Base-by-base conservation (phyloP, 2,797 vertebrate genomes). In the Meriones psammophilus region DNA sequence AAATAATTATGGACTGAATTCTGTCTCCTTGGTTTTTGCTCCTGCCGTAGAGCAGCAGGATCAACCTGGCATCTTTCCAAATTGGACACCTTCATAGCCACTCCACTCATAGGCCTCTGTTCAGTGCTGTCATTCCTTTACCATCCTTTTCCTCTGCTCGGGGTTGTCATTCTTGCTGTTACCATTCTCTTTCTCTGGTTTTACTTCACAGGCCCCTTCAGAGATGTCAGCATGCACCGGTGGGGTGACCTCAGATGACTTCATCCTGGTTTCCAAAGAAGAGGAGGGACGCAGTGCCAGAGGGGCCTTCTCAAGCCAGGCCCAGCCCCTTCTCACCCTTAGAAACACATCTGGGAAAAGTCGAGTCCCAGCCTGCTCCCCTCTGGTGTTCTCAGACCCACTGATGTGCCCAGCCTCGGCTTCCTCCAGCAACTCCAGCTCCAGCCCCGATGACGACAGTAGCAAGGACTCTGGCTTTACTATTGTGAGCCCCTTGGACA, bases 401-500 rank as follows among this genome's bases (percentile, higher is more conserved):
- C 98, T 99, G 88, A 99, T 98, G 91, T 98, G 98, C 76, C 97
- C 98, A 42, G 98, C 98, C 58, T 99, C 99, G 0, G 99, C 99
- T 20, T 99, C 99, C 8, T 99, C 99, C 98, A 99, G 98, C 97
- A 99, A 98, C 87, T 98, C 98, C 84, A 99, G 98, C 97, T 99
- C 99, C 69, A 99, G 99, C 97, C 99, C 99, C 0, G 99, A 99
- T 0, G 99, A 99, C 0, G 98, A 99, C 99, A 99, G 99, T 98
- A 99, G 99, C 99, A 99, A 99, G 97, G 99, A 99, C 99, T 99
- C 99, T 3, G 99, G 99, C 98, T 99, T 99, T 96, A 99, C 99
- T 98, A 99, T 99, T 18, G 99, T 99, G 91, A 99, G 99, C 97
- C 99, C 99, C 0, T 97, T 99, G 96, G 99, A 99, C 97, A 98